Evolutionary conservation across 1,140 invertebrate species (phyloP), one percentile per base, ranked within the genome.

Genomic region (Cryptotermes secundus): DNA sequence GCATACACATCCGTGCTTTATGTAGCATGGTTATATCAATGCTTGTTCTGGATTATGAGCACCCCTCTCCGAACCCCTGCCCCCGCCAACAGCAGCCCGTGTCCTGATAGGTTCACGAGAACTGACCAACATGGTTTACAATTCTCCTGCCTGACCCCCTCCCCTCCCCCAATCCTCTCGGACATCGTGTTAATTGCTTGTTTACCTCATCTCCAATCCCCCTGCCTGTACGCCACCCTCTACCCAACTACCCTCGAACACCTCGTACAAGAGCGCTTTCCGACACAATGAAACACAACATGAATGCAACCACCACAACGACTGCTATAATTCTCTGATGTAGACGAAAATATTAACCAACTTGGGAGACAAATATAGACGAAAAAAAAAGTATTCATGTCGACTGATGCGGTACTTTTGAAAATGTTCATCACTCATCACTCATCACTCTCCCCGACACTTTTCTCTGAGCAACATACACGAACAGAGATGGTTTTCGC

Each of bases 131-230:
- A 84, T 84, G 83, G 83, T 84, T 84, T 80, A 84, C 83, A 84
- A 84, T 31, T 24, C 65, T 38, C 83, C 83, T 31, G 53, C 81
- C 81, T 49, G n/a, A 34, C 81, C 81, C 81, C 38, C 26, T 3
- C 14, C 34, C n/a, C 81, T 34, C 3, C 81, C 24, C 36, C 42
- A 31, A 53, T 72, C 79, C 83, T 35, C 83, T 34, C 83, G 83
- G 59, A 84, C 83, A 84, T 84, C 83, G 83, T 84, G 83, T 84
- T 84, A 84, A 84, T 84, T 84, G 83, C 83, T 53, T 84, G 83
- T 84, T 84, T 84, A 84, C 83, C 83, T 84, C 83, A 80, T 79
- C 83, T 79, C 83, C 49, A 59, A 38, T 65, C 65, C 59, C 72
- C 10, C 36, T 72, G 12, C 83, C 38, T 38, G n/a, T 34, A 26